Percentiles rank a stretch among this genome's conserved stretches.
Evolutionary conservation across 1,140 invertebrate species (phyloP).

Genomic region (Philotrypesis tridentata): DNA sequence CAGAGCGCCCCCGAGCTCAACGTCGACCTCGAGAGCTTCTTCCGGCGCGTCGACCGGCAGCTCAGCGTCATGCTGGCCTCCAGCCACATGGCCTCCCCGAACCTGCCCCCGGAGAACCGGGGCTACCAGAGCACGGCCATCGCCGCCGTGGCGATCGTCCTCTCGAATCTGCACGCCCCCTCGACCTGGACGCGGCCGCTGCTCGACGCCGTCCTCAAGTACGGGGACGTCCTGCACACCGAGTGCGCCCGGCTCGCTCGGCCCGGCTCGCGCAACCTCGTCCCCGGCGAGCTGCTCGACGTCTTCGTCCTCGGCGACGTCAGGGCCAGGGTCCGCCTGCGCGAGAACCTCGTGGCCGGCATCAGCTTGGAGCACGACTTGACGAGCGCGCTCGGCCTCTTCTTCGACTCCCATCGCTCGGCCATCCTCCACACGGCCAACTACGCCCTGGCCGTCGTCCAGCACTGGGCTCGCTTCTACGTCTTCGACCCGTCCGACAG

Average conservation of each 20-base stretch:
- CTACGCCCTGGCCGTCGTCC: slow-evolving; percentile 59
- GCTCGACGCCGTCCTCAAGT: slow-evolving; percentile 58
- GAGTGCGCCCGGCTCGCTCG: slow-evolving; percentile 54
- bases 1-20: background rate
- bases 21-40: background rate
- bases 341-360: slow-evolving; percentile 58
- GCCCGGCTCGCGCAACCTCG: slow-evolving; percentile 57
- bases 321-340: slow-evolving; percentile 54
- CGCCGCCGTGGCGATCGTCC: slow-evolving; percentile 59
- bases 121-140: slow-evolving; percentile 65
- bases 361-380: slow-evolving; percentile 53
- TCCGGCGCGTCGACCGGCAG: slow-evolving; percentile 51
- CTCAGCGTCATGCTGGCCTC: slow-evolving; percentile 56
- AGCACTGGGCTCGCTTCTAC: slow-evolving; percentile 64
- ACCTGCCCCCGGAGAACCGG: slow-evolving; percentile 51
- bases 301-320: slow-evolving; percentile 63
- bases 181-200: slow-evolving; percentile 65
- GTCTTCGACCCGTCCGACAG: slow-evolving; percentile 61
- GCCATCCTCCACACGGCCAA: slow-evolving; percentile 59
- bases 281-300: slow-evolving; percentile 59
- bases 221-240: slow-evolving; percentile 59
- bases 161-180: slow-evolving; percentile 61
- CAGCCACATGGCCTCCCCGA: slow-evolving; percentile 55
- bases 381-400: slow-evolving; percentile 44
- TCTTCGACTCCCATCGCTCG: slow-evolving; percentile 53